These are phyloP conservation scores for Oreamnos americanus DNA, from an alignment of 2,113 vertebrate species.

Conservation along the genomic window DNA sequence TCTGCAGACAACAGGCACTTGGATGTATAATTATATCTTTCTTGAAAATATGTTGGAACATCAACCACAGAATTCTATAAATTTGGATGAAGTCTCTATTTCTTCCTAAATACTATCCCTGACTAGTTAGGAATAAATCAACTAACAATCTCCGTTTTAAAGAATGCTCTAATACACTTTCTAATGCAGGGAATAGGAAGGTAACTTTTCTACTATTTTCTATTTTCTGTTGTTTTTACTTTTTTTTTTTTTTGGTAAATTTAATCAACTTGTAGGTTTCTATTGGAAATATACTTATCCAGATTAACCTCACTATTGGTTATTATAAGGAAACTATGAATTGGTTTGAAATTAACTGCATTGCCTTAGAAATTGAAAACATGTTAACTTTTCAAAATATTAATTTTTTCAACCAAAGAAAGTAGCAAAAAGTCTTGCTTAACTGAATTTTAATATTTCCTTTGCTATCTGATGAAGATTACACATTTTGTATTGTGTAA, in stretches of 20 bases:
- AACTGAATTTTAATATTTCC: not conserved
- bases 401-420: conserved; percentile 11
- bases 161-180: not conserved
- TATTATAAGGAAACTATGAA: conserved; percentile 10
- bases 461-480: not conserved
- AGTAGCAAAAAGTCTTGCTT: not conserved
- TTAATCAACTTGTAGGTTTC: not conserved
- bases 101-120: not conserved
- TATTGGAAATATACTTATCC: not conserved
- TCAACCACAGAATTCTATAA: not conserved
- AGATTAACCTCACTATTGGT: not conserved
- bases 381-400: conserved; percentile 14
- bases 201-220: not conserved
- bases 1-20: not conserved
- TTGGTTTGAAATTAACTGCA: conserved; percentile 23
- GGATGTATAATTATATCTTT: not conserved
- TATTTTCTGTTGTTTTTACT: not conserved
- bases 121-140: not conserved
- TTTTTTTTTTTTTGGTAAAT: not conserved
- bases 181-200: not conserved
- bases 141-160: not conserved
- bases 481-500: not conserved
- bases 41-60: not conserved
- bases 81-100: not conserved
- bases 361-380: not conserved